phyloP scores from a whole-genome alignment of 1,140 invertebrate genomes.

The Ceratitis capitata region DNA sequence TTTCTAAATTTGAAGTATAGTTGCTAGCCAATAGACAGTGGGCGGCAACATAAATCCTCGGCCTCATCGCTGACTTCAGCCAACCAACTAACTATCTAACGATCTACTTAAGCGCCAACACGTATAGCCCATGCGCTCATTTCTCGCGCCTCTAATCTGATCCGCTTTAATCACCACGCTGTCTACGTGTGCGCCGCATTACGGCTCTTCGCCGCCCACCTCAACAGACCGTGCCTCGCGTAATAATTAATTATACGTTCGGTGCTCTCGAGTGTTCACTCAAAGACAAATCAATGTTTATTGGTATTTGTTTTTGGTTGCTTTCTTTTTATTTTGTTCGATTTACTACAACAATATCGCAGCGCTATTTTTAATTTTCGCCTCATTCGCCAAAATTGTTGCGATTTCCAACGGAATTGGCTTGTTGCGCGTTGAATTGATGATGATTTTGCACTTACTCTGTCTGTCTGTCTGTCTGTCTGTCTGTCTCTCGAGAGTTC shows the following conservation, averaged over 20 bases:
- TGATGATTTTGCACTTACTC: background rate
- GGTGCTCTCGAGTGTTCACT: background rate
- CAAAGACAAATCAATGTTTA: conserved; percentile 12
- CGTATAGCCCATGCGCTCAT: background rate
- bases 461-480: too few species aligned
- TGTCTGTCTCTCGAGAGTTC: too few species aligned
- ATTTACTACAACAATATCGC: background rate
- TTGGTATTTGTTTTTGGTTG: background rate
- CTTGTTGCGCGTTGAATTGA: background rate
- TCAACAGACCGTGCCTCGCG: background rate
- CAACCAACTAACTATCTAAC: background rate
- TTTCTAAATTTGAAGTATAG: background rate
- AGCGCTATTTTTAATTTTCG: conserved; percentile 15
- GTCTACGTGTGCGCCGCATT: background rate
- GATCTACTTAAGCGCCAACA: background rate
- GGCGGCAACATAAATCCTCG: background rate
- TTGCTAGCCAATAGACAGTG: background rate
- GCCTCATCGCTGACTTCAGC: background rate
- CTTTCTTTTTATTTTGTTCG: background rate
- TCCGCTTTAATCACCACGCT: conserved; percentile 3
- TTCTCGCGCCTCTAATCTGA: background rate
- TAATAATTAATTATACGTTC: background rate
- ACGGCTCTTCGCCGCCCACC: background rate
- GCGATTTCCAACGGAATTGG: background rate
- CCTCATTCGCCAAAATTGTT: conserved; percentile 14